These are phyloP conservation scores for Proterorhinus semilunaris DNA, from an alignment of 2,113 vertebrate species.

Conservation along the genomic window DNA sequence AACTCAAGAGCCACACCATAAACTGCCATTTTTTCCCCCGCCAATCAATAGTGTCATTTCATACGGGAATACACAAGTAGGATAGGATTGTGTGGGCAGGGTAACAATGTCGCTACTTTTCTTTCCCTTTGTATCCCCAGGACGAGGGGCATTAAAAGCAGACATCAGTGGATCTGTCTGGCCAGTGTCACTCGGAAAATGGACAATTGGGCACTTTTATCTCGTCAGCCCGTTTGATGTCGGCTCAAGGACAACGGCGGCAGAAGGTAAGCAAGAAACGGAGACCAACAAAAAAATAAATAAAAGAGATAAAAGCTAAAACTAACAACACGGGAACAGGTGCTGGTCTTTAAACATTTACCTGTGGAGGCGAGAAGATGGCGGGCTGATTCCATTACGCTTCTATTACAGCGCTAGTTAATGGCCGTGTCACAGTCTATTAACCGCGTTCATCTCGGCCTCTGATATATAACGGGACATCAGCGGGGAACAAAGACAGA, in stretches of 20 bases:
- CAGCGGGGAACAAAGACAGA: constrained; percentile 75
- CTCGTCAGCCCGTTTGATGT: constrained; percentile 55
- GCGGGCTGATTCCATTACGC: constrained; percentile 79
- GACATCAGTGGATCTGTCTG: constrained; percentile 60
- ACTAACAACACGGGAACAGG: constrained; percentile 15
- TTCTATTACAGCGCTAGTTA: constrained; percentile 82
- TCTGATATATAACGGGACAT: constrained; percentile 78
- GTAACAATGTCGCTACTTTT: constrained; percentile 33
- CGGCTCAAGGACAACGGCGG: constrained; percentile 63
- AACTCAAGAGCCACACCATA: constrained; percentile 63
- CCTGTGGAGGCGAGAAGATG: constrained; percentile 69
- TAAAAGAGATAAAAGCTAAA: constrained; percentile 20
- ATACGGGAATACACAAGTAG: constrained; percentile 64
- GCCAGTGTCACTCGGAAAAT: constrained; percentile 41
- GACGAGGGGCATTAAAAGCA: constrained; percentile 51
- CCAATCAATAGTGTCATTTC: constrained; percentile 70
- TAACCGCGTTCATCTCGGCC: constrained; percentile 79
- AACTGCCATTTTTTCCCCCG: constrained; percentile 39
- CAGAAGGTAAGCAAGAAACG: not conserved
- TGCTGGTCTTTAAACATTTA: constrained; percentile 73
- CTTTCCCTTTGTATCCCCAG: constrained; percentile 45
- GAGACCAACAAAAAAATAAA: not conserved
- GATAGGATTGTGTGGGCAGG: constrained; percentile 20
- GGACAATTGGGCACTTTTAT: constrained; percentile 65
- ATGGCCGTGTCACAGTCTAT: constrained; percentile 82